phyloP scores from a whole-genome alignment of 2,113 vertebrate species.

The Phylloscopus trochilus region DNA sequence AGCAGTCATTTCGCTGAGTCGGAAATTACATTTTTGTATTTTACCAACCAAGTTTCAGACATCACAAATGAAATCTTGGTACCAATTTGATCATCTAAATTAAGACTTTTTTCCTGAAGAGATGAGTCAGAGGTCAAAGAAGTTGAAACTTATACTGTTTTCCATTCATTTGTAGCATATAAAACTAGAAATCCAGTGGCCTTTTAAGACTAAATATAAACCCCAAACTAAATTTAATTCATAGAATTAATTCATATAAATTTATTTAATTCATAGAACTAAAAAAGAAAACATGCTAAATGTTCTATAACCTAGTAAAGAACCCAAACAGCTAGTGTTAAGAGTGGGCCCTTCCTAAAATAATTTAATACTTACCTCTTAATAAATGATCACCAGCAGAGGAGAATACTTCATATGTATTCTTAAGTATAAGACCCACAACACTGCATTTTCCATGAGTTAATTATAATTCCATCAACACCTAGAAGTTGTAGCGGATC shows the following conservation, averaged over 20 bases:
- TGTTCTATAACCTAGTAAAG: background rate
- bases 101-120: background rate
- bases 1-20: background rate
- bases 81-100: background rate
- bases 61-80: background rate
- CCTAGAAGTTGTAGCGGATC: background rate
- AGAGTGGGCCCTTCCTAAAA: background rate
- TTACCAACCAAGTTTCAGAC: background rate
- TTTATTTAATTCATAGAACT: no score
- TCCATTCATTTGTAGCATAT: background rate
- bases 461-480: background rate
- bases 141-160: background rate
- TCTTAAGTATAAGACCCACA: background rate
- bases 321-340: background rate
- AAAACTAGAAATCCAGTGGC: background rate
- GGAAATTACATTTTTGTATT: background rate
- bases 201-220: background rate
- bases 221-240: background rate
- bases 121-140: background rate
- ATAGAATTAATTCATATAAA: no score
- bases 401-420: background rate
- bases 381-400: background rate
- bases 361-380: background rate
- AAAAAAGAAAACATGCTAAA: background rate
- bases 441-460: background rate